Percentiles rank a stretch among this genome's conserved stretches.
Conservation (phyloP, 2,113 vertebrate species). For the Myrmecobius fasciatus region DNA sequence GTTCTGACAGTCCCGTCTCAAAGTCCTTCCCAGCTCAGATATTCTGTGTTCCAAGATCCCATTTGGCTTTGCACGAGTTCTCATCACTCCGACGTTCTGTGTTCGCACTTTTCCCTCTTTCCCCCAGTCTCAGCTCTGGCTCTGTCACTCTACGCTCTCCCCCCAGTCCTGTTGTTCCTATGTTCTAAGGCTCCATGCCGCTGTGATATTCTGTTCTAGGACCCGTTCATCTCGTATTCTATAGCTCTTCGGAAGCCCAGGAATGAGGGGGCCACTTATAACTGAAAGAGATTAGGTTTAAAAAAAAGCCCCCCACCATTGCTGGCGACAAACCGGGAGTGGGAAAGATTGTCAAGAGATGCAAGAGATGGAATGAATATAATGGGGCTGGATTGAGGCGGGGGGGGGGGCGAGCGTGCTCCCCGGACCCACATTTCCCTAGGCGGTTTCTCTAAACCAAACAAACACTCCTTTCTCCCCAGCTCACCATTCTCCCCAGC, state of each 20-base stretch:
- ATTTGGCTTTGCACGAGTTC: not conserved
- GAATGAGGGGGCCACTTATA: not conserved
- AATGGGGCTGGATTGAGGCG: fast-evolving
- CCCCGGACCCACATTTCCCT: not conserved
- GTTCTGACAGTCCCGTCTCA: not conserved
- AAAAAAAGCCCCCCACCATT: not conserved
- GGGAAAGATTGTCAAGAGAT: no score
- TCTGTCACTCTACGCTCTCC: not conserved
- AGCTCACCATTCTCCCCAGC: constrained; percentile 69
- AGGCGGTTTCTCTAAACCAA: constrained; percentile 30
- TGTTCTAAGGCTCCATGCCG: no score
- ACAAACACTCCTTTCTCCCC: constrained; percentile 75
- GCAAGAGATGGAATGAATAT: not conserved
- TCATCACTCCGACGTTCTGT: not conserved
- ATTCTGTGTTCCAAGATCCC: not conserved
- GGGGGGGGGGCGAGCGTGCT: not conserved
- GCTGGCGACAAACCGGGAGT: not conserved
- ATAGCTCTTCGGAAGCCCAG: not conserved
- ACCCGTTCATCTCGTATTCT: not conserved
- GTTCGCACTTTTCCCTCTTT: fast-evolving
- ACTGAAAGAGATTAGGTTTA: not conserved
- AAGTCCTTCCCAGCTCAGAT: not conserved
- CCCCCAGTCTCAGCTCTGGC: not conserved
- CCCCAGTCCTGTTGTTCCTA: not conserved
- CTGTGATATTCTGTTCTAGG: no score